Conservation (phyloP, 1,140 invertebrate genomes). For the Tetramorium alpestre region DNA sequence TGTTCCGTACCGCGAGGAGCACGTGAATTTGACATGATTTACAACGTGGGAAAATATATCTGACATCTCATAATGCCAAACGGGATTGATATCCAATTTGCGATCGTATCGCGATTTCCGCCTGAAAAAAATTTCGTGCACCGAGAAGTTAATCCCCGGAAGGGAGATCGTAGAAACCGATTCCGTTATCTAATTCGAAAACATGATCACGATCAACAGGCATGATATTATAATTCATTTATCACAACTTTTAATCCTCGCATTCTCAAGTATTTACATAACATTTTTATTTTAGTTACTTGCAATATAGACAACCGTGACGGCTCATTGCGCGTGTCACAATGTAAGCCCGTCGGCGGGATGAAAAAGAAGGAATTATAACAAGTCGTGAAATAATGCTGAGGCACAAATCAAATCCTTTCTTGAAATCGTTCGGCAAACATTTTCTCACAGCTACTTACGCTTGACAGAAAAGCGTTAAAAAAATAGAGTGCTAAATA, state of each 20-base stretch:
- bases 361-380: neutral
- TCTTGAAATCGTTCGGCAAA: neutral
- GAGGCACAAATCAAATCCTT: neutral
- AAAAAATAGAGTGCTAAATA: neutral
- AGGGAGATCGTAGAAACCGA: neutral
- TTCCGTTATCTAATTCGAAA: conserved; percentile 17
- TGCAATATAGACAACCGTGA: neutral
- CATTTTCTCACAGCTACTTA: neutral
- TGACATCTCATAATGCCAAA: neutral
- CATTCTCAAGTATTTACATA: neutral
- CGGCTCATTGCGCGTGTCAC: neutral
- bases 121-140: neutral
- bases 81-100: neutral
- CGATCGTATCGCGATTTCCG: conserved; percentile 12
- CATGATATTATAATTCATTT: neutral
- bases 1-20: neutral
- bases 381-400: neutral
- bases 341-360: neutral
- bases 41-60: neutral
- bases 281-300: conserved; percentile 33
- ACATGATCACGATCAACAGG: neutral
- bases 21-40: neutral
- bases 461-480: neutral
- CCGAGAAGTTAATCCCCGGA: neutral
- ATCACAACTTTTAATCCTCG: neutral